phyloP scores from a whole-genome alignment of 2,888 invertebrate species.

The Eulithis prunata region DNA sequence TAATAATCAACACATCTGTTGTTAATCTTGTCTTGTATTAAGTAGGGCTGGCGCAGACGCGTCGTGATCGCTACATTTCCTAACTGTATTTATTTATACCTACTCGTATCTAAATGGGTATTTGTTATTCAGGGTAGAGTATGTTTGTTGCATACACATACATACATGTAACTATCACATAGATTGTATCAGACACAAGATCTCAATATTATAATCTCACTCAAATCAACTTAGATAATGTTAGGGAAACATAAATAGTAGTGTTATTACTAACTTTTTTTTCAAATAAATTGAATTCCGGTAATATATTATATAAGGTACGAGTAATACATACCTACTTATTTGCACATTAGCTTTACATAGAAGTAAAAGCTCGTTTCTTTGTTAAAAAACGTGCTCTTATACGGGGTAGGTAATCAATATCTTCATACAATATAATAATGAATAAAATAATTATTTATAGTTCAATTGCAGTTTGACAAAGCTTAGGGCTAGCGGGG shows the following conservation, averaged over 20 bases:
- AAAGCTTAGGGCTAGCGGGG: slow-evolving; percentile 18
- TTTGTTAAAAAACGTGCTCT: slow-evolving; percentile 12
- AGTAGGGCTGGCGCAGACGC: slow-evolving; percentile 40
- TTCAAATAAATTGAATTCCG: neutral
- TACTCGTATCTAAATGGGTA: slow-evolving; percentile 13
- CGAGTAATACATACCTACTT: neutral
- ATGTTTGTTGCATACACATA: neutral
- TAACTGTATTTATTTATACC: slow-evolving; percentile 18
- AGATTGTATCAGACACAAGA: slow-evolving; percentile 40
- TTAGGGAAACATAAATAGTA: slow-evolving; percentile 20
- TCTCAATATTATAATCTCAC: slow-evolving; percentile 44
- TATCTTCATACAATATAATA: no score
- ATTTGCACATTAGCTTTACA: neutral
- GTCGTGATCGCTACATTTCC: slow-evolving; percentile 23
- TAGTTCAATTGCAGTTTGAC: no score
- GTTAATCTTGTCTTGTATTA: slow-evolving; percentile 3
- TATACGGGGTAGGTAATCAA: slow-evolving; percentile 15
- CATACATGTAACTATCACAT: slow-evolving; percentile 23
- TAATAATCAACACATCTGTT: slow-evolving; percentile 8
- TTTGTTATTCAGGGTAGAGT: slow-evolving; percentile 33
- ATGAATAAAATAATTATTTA: no score
- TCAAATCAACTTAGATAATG: slow-evolving; percentile 29
- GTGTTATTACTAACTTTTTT: slow-evolving; percentile 7
- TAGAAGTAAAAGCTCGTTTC: neutral
- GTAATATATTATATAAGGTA: neutral